A percentile compares a stretch with the other conserved stretches of the same genome.
Evolutionary conservation across 2,797 vertebrate species (phyloP).

Genomic region (Hapalemur alaotrensis): DNA sequence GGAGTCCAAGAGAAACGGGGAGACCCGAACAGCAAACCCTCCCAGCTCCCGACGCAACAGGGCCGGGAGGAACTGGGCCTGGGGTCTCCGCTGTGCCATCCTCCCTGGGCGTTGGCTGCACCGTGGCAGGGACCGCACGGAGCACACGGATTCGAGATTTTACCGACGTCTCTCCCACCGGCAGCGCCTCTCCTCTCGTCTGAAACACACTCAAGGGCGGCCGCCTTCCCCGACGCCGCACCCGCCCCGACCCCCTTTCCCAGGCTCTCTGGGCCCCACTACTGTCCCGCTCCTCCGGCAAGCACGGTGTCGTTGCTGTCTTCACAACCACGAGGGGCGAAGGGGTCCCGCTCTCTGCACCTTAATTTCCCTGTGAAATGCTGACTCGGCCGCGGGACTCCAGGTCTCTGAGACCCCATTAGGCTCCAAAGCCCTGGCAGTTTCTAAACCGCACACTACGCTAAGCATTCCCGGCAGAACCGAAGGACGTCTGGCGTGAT

Average conservation of each 20-base stretch:
- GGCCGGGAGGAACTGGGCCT: background rate
- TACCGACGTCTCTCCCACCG: background rate
- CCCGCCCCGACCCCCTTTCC: background rate
- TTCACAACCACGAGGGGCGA: background rate
- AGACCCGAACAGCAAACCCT: background rate
- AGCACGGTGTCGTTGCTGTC: accelerated
- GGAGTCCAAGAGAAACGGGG: conserved; percentile 17
- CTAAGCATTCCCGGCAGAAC: background rate
- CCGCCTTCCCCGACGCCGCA: accelerated
- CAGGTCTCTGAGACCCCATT: background rate
- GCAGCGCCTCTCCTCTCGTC: background rate
- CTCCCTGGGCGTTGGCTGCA: background rate
- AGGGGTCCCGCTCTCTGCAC: background rate
- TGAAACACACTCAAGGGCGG: background rate
- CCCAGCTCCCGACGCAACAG: background rate
- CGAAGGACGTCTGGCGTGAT: background rate
- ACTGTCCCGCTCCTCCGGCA: background rate
- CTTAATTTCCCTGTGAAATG: background rate
- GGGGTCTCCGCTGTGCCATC: background rate
- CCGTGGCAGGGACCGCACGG: background rate
- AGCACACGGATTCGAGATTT: accelerated
- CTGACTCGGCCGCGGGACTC: background rate
- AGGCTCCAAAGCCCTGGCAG: background rate
- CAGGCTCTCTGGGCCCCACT: background rate
- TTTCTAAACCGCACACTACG: background rate